Base-by-base conservation (phyloP, 1,140 invertebrate genomes). In the Halictus rubicundus region DNA sequence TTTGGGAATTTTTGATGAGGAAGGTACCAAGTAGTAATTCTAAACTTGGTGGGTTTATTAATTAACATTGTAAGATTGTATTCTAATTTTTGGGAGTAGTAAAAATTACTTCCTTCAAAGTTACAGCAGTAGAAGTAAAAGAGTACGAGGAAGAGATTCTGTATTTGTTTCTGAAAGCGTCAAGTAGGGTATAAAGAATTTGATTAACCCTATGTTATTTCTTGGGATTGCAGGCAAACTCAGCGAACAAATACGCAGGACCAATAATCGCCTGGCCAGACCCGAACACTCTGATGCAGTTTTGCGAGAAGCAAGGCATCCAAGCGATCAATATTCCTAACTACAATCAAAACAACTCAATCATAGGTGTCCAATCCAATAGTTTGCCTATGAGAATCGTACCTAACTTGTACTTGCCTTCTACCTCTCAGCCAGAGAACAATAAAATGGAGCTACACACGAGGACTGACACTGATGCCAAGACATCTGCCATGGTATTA, bases 311-410 rank as follows among this genome's bases (percentile, higher is more conserved):
- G 59, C 91, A 91, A 49, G 76, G 88, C 69, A 86, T 92, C 39
- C 92, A 92, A 72, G 68, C 91, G 27, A 89, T 93, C 42, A 93
- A 92, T 87, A 91, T 93, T 90, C 92, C 92, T 37, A 92, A 87
- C 86, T 93, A 91, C 59, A 90, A 81, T 86, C 89, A 91, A 85
- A 91, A 90, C 72, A 92, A 88, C 39, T 80, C 87, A n/a, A 81
- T 92, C 80, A 78, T 93, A 12, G 83, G 80, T 80, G 86, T 89
- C 21, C 91, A 92, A 65, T 78, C 91, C 16, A 92, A 91, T 70
- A 89, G 78, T 80, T 81, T 92, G 68, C 87, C 92, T 12, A 80
- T 92, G 39, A 90, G 88, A 85, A 88, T 92, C 65, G 88, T 93
- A 82, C 90, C 88, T 68, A 92, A 89, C 79, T 78, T 90, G 73